These are phyloP conservation scores for Lymantria monacha DNA, from an alignment of 2,888 invertebrate genomes.

Conservation along the genomic window DNA sequence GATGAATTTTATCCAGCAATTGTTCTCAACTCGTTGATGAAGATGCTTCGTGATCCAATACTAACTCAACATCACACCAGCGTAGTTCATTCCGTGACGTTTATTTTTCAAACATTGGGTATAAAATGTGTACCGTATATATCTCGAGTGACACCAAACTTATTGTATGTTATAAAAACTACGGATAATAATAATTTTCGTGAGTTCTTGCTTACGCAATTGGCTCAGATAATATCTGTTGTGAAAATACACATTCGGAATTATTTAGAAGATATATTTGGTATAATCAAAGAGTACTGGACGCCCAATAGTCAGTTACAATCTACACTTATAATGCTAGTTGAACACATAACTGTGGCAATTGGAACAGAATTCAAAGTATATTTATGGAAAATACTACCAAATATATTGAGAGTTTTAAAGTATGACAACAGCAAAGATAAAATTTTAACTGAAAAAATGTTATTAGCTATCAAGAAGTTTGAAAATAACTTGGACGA, in stretches of 20 bases:
- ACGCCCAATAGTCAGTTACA: slow-evolving; percentile 92
- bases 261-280: slow-evolving; percentile 97
- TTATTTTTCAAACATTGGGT: slow-evolving; percentile 97
- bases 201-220: slow-evolving; percentile 96
- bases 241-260: slow-evolving; percentile 98
- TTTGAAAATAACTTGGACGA: slow-evolving; percentile 98
- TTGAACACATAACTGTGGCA: slow-evolving; percentile 96
- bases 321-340: slow-evolving; percentile 92
- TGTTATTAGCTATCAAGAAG: slow-evolving; percentile 93
- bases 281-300: slow-evolving; percentile 96
- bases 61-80: slow-evolving; percentile 95
- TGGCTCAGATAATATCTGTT: slow-evolving; percentile 95
- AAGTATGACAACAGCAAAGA: slow-evolving; percentile 95
- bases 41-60: slow-evolving; percentile 95
- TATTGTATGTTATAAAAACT: slow-evolving; percentile 93
- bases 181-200: slow-evolving; percentile 90
- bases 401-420: slow-evolving; percentile 95
- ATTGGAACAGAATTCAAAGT: slow-evolving; percentile 97
- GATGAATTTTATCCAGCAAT: slow-evolving; percentile 99
- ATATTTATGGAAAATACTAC: slow-evolving; percentile 95
- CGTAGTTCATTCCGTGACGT: slow-evolving; percentile 97
- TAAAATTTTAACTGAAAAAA: slow-evolving; percentile 89
- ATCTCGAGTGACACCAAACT: slow-evolving; percentile 93
- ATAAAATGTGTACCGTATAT: slow-evolving; percentile 97
- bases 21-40: slow-evolving; percentile 96